A percentile compares a stretch with the other conserved stretches of the same genome.
phyloP scores from a whole-genome alignment of 2,113 vertebrate species.

The Epinephelus cyanopodus region DNA sequence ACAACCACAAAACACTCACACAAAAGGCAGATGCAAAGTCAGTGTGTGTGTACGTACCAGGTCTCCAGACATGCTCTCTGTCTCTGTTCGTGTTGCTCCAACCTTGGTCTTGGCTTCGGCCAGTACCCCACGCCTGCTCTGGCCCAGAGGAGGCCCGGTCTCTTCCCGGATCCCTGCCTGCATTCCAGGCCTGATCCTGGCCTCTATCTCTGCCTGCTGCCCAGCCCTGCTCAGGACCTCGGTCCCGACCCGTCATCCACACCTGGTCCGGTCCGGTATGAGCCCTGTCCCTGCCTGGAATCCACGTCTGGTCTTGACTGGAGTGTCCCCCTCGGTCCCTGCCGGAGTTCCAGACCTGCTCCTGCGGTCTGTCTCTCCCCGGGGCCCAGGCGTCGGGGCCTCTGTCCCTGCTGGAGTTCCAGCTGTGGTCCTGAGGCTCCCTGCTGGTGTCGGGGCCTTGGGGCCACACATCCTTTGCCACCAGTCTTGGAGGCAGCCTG shows the following conservation, averaged over 20 bases:
- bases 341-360: constrained; percentile 53
- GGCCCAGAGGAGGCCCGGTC: constrained; percentile 14
- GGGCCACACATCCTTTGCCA: constrained; percentile 80
- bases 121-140: constrained; percentile 45
- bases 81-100: constrained; percentile 58
- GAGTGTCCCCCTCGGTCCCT: constrained; percentile 54
- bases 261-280: constrained; percentile 23
- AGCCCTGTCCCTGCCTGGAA: constrained; percentile 49
- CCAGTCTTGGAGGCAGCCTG: constrained; percentile 83
- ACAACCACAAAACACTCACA: not conserved
- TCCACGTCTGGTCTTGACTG: constrained; percentile 63
- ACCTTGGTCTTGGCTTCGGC: constrained; percentile 38
- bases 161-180: constrained; percentile 49
- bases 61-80: constrained; percentile 66
- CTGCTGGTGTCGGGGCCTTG: constrained; percentile 55
- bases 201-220: constrained; percentile 37
- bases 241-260: constrained; percentile 52
- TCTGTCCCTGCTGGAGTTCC: constrained; percentile 51
- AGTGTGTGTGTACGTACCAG: constrained; percentile 43
- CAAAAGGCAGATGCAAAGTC: not conserved
- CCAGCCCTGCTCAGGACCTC: constrained; percentile 42
- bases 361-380: constrained; percentile 39
- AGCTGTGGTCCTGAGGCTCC: constrained; percentile 61
- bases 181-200: constrained; percentile 48
- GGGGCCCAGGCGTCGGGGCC: constrained; percentile 37